phyloP scores from a whole-genome alignment of 2,888 invertebrate species.

The Cryptus armator region DNA sequence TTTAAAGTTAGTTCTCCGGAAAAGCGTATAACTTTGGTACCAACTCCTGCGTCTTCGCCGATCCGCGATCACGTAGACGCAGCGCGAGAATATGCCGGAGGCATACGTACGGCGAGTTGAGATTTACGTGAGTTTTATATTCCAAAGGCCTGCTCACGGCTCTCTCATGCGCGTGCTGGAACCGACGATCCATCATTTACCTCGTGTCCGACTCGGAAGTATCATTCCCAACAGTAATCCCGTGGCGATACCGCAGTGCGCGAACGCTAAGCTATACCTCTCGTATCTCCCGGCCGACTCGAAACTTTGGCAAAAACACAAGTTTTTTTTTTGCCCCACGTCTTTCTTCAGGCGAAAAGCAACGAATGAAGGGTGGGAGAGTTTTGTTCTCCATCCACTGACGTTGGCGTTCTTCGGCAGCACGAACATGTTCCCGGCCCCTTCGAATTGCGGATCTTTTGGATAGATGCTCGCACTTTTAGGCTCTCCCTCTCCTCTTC shows the following conservation, averaged over 20 bases:
- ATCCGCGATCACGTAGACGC: constrained; percentile 51
- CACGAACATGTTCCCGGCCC: constrained; percentile 44
- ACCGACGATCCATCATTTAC: constrained; percentile 84
- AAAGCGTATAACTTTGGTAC: constrained; percentile 28
- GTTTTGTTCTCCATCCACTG: constrained; percentile 39
- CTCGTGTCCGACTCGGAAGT: constrained; percentile 81
- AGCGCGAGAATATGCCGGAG: constrained; percentile 38
- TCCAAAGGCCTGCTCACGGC: constrained; percentile 70
- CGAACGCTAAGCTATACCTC: constrained; percentile 51
- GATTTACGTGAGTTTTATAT: constrained; percentile 83
- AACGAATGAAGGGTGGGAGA: constrained; percentile 5
- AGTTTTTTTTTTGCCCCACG: constrained; percentile 51
- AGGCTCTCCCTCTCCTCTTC: constrained; percentile 6
- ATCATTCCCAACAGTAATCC: constrained; percentile 80
- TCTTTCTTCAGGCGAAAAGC: constrained; percentile 47
- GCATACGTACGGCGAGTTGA: constrained; percentile 72
- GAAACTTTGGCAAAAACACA: constrained; percentile 76
- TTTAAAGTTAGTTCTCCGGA: constrained; percentile 64
- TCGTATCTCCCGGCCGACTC: constrained; percentile 72
- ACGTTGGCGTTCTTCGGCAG: constrained; percentile 32
- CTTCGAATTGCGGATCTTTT: constrained; percentile 51
- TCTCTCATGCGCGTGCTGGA: constrained; percentile 63
- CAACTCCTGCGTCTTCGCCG: constrained; percentile 11
- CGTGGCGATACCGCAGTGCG: constrained; percentile 73
- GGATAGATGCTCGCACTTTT: constrained; percentile 18